Percentiles rank a stretch among this genome's conserved stretches.
Evolutionary conservation across 2,113 vertebrate species (phyloP).

Genomic region (Atrichornis clamosus): DNA sequence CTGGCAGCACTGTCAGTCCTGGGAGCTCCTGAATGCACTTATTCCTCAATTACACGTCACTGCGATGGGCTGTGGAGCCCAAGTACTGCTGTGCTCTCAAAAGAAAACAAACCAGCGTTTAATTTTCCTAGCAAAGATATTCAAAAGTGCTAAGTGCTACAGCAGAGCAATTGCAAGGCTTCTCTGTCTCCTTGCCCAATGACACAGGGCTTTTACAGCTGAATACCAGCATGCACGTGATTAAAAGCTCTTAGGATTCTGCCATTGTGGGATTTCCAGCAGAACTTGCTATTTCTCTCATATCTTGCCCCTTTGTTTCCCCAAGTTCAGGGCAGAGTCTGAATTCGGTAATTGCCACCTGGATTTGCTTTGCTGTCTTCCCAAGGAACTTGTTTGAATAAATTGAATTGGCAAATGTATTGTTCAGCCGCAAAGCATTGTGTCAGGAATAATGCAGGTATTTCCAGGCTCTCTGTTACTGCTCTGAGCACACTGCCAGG

Average conservation of each 20-base stretch:
- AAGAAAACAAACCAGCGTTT: neutral
- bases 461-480: neutral
- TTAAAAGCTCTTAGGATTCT: constrained; percentile 13
- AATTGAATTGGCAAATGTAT: constrained; percentile 57
- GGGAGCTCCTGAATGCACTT: neutral
- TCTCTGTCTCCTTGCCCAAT: constrained; percentile 42
- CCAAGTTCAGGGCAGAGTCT: neutral
- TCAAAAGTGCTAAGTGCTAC: neutral
- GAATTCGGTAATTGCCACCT: constrained; percentile 41
- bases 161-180: neutral
- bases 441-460: constrained; percentile 37
- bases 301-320: constrained; percentile 55
- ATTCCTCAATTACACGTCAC: neutral
- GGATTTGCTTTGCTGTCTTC: constrained; percentile 60
- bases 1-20: neutral
- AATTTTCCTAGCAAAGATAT: neutral
- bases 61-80: neutral
- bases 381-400: constrained; percentile 56
- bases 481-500: neutral
- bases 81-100: neutral
- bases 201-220: neutral
- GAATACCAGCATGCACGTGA: neutral
- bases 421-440: neutral
- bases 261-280: neutral
- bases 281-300: constrained; percentile 15